Conservation (phyloP, 2,797 vertebrate genomes). For the Gymnoscopelus braueri region DNA sequence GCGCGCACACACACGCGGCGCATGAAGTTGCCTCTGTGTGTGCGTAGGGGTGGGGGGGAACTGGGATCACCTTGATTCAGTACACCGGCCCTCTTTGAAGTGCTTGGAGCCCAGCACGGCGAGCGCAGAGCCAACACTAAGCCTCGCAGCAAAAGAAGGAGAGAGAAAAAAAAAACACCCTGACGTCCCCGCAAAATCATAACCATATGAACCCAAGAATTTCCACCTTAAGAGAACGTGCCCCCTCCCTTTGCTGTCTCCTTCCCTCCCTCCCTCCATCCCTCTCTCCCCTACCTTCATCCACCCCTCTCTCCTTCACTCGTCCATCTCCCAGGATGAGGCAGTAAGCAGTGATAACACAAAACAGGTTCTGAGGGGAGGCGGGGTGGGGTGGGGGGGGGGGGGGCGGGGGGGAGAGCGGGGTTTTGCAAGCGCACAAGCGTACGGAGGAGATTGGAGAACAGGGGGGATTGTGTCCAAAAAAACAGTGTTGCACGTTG, state of each 20-base stretch:
- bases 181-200: slow-evolving; percentile 96
- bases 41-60: slow-evolving; percentile 60
- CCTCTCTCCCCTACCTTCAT: no score
- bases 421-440: slow-evolving; percentile 5
- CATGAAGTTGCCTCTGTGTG: slow-evolving; percentile 16
- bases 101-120: slow-evolving; percentile 87
- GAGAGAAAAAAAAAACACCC: slow-evolving; percentile 85
- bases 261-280: slow-evolving; percentile 50
- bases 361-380: slow-evolving; percentile 93
- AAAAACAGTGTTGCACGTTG: slow-evolving; percentile 63
- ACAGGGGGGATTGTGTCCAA: slow-evolving; percentile 85
- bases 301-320: slow-evolving; percentile 69
- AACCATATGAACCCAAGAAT: slow-evolving; percentile 96
- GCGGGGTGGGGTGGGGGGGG: slow-evolving; percentile 79
- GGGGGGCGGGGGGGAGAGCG: slow-evolving; percentile 78
- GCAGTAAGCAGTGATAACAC: slow-evolving; percentile 97
- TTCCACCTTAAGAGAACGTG: slow-evolving; percentile 84
- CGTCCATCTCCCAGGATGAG: slow-evolving; percentile 86
- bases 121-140: slow-evolving; percentile 88
- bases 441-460: slow-evolving; percentile 66
- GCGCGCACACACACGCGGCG: no score
- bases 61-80: slow-evolving; percentile 96
- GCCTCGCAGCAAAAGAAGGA: slow-evolving; percentile 73
- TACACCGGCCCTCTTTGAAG: slow-evolving; percentile 94
- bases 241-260: slow-evolving; percentile 3